phyloP scores from a whole-genome alignment of 2,888 invertebrate genomes.

The Hemaris fuciformis region DNA sequence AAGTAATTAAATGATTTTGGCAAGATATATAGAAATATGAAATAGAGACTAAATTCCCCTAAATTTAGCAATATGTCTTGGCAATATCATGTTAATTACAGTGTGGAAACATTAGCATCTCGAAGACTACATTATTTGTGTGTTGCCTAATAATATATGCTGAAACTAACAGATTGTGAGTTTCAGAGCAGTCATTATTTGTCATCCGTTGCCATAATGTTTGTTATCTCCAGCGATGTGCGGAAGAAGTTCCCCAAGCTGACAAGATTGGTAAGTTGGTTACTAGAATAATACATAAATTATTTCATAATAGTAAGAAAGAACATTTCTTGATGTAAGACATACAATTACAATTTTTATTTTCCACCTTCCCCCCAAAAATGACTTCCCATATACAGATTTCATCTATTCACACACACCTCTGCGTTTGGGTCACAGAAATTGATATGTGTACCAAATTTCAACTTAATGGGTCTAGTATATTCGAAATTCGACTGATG shows the following conservation, averaged over 20 bases:
- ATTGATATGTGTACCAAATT: no score
- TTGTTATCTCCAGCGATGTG: constrained; percentile 89
- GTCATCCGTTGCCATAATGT: constrained; percentile 78
- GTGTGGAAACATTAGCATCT: background rate
- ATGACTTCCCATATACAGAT: no score
- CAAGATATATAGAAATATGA: background rate
- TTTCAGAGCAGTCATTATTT: constrained; percentile 62
- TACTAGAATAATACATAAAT: background rate
- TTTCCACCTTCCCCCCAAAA: no score
- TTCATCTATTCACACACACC: no score
- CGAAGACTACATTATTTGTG: background rate
- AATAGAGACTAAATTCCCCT: no score
- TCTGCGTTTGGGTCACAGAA: no score
- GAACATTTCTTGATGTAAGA: no score
- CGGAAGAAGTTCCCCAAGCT: constrained; percentile 94
- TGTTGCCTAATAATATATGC: constrained; percentile 16
- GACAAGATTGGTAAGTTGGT: constrained; percentile 89
- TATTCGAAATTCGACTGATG: no score
- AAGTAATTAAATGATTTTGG: background rate
- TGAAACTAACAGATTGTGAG: constrained; percentile 47
- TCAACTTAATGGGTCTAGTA: no score
- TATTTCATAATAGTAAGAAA: no score
- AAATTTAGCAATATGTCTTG: no score
- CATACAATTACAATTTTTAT: no score
- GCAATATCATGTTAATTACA: background rate